phyloP scores from a whole-genome alignment of 2,888 invertebrate species.

The Yponomeuta sedellus region DNA sequence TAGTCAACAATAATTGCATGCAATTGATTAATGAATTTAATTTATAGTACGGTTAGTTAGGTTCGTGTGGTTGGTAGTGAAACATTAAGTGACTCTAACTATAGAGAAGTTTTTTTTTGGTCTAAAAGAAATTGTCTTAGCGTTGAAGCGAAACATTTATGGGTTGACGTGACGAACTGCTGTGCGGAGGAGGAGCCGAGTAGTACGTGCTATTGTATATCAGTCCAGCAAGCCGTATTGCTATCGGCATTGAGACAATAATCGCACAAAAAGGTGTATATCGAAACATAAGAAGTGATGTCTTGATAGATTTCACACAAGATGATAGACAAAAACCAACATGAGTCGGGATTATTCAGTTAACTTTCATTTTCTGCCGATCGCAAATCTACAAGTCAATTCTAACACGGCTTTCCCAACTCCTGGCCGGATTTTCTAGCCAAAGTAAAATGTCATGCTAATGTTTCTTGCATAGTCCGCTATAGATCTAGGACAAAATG shows the following conservation, averaged over 20 bases:
- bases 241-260: not conserved
- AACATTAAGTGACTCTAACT: not conserved
- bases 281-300: conserved; percentile 8
- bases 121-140: conserved; percentile 7
- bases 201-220: not conserved
- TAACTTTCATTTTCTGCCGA: conserved; percentile 60
- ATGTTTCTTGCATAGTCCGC: not conserved
- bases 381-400: conserved; percentile 40
- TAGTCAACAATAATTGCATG: conserved; percentile 3
- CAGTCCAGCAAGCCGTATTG: not conserved
- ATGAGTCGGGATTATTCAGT: conserved; percentile 44
- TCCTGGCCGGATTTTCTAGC: not conserved
- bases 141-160: conserved; percentile 4
- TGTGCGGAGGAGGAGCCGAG: not conserved
- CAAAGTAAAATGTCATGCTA: not conserved
- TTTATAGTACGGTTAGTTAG: not conserved
- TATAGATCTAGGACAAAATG: not conserved
- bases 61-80: not conserved
- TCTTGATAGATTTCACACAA: conserved; percentile 48
- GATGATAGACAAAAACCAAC: conserved; percentile 55
- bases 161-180: not conserved
- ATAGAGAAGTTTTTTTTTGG: not conserved
- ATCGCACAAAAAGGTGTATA: not conserved
- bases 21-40: conserved; percentile 8
- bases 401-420: conserved; percentile 19